A percentile compares a stretch with the other conserved stretches of the same genome.
These are phyloP conservation scores for Aphelenchoides fujianensis DNA, from an alignment of 1,140 invertebrate species.

Conservation along the genomic window DNA sequence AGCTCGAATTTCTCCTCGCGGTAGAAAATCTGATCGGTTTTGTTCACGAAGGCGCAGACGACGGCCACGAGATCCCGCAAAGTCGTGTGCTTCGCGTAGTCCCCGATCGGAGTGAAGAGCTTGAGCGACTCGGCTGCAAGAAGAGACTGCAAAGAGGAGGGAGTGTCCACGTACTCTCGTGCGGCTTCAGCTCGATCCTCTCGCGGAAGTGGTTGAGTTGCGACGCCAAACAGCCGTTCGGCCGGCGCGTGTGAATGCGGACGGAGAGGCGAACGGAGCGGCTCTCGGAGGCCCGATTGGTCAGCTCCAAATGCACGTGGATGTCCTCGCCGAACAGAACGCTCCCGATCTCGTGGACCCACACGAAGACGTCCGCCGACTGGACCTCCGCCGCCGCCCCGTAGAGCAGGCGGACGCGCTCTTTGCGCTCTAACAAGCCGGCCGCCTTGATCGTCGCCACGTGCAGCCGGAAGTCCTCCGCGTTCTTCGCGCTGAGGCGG, in stretches of 20 bases:
- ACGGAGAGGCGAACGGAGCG: not conserved
- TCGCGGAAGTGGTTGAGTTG: slow-evolving; percentile 6
- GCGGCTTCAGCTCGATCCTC: not conserved
- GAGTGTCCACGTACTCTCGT: not conserved
- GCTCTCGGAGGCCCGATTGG: not conserved
- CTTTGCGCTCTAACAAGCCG: not conserved
- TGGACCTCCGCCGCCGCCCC: not conserved
- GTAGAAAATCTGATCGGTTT: slow-evolving; percentile 5
- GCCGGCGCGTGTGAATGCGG: not conserved
- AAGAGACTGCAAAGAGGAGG: not conserved
- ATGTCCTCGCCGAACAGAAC: slow-evolving; percentile 8
- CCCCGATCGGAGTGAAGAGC: slow-evolving; percentile 4
- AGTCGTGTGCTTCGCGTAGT: not conserved
- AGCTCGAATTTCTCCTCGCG: not conserved
- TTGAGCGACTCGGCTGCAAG: not conserved
- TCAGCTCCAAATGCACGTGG: not conserved
- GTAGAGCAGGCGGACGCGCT: not conserved
- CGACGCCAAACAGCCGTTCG: not conserved
- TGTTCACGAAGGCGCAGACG: not conserved
- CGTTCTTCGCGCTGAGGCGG: not conserved
- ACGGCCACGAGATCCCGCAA: not conserved
- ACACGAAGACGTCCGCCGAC: not conserved
- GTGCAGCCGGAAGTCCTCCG: not conserved
- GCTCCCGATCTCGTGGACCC: not conserved
- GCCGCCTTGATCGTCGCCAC: not conserved